Conservation (phyloP, 2,797 vertebrate species). For the Phataginus tetradactyla region DNA sequence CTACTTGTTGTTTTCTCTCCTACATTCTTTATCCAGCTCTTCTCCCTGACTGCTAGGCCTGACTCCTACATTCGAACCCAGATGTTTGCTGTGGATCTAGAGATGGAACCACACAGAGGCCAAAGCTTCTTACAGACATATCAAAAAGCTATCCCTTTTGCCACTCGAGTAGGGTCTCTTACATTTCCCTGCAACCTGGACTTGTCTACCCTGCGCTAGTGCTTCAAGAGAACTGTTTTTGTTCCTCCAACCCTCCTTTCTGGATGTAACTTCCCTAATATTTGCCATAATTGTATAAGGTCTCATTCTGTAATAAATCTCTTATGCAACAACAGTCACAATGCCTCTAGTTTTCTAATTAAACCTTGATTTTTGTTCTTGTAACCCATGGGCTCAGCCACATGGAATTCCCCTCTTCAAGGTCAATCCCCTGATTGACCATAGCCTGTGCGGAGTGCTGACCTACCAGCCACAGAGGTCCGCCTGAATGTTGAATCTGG, state of each 20-base stretch:
- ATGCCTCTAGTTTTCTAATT: background rate
- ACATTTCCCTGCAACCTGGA: background rate
- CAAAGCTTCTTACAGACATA: background rate
- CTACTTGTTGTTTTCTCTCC: background rate
- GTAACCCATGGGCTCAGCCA: background rate
- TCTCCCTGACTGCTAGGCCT: background rate
- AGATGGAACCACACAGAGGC: background rate
- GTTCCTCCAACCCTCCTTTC: background rate
- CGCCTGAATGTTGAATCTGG: background rate
- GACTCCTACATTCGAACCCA: background rate
- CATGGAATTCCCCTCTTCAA: background rate
- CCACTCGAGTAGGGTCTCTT: background rate
- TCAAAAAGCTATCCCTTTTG: background rate
- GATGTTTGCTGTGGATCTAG: background rate
- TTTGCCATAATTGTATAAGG: background rate
- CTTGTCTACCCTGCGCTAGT: background rate
- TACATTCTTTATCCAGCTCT: background rate
- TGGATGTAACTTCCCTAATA: background rate
- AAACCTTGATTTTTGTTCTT: background rate
- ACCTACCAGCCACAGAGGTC: too few species aligned
- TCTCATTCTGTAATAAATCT: background rate
- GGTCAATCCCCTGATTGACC: background rate
- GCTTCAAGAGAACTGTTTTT: background rate
- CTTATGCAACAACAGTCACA: background rate
- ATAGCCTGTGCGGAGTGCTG: background rate